Conservation (phyloP, 2,888 invertebrate genomes). For the Trachelus tabidus region DNA sequence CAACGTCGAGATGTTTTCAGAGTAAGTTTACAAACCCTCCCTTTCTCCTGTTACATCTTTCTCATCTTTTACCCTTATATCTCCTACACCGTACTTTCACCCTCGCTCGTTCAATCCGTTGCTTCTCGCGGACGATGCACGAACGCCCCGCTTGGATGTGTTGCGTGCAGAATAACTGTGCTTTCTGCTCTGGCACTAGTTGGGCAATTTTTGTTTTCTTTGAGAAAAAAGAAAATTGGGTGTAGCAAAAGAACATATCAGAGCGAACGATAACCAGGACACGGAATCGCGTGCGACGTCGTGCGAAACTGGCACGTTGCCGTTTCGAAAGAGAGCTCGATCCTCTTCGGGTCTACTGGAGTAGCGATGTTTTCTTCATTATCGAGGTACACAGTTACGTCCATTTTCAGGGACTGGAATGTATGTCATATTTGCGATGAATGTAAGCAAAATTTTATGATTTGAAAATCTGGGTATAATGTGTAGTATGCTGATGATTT, state of each 20-base stretch:
- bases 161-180: no score
- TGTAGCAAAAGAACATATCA: neutral
- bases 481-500: neutral
- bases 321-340: neutral
- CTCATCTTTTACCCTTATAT: conserved; percentile 21
- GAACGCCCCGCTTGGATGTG: neutral
- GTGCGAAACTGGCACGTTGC: neutral
- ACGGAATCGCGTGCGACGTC: neutral
- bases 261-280: neutral
- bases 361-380: neutral
- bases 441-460: neutral
- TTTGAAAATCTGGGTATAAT: neutral
- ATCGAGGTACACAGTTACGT: neutral
- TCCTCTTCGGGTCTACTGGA: neutral
- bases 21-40: neutral
- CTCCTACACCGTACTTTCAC: conserved; percentile 19
- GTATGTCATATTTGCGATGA: no score
- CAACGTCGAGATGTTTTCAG: neutral
- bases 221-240: neutral
- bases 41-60: neutral
- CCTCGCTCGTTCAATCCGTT: conserved; percentile 1
- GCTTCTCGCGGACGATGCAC: neutral
- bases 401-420: neutral
- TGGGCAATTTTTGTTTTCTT: no score
- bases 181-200: no score